Evolutionary conservation across 2,888 invertebrate genomes (phyloP), one percentile per base, ranked within the genome.

Genomic region (Ectemnius continuus): DNA sequence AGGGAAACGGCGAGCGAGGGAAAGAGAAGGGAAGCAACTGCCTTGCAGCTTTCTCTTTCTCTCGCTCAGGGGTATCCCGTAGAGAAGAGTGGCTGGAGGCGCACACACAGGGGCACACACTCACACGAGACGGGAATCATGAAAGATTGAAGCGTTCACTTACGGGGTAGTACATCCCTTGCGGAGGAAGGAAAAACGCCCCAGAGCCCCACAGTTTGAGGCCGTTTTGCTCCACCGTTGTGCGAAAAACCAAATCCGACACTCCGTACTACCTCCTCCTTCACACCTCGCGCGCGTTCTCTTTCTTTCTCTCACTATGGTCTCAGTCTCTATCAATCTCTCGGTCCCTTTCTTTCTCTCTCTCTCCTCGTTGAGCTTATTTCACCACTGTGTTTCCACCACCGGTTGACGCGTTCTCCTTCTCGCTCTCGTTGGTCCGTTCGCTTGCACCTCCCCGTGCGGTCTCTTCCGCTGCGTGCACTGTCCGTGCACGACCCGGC

Each of bases 151-250:
- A 67, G 36, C 4, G 6, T 3, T 67, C 79, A 95, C 96, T 96
- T 94, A 97, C 97, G 95, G 97, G 97, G 94, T 97, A 97, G 94
- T 97, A 97, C 95, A 97, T 96, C 95, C 97, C 97, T 95, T 97
- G 97, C 93, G 96, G 96, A 95, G 97, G 96, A 95, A 97, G 95
- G 94, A 97, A 97, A 94, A 96, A 97, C 93, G 97, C 96, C 94
- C 97, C 97, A 93, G 97, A 96, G 94, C 97, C 97, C 97, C 97
- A 97, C 97, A 97, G 97, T 95, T 97, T 97, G 97, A 95, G 95
- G 95, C 96, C 94, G 95, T 93, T 93, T 92, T 93, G 90, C 90
- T 90, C 88, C 89, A 90, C 90, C 83, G 89, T 89, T 87, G 87
- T 84, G 82, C 80, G 83, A 88, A 78, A 87, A 86, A 82, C 84